Conservation (phyloP, 2,113 vertebrate species). For the Grantiella picta region DNA sequence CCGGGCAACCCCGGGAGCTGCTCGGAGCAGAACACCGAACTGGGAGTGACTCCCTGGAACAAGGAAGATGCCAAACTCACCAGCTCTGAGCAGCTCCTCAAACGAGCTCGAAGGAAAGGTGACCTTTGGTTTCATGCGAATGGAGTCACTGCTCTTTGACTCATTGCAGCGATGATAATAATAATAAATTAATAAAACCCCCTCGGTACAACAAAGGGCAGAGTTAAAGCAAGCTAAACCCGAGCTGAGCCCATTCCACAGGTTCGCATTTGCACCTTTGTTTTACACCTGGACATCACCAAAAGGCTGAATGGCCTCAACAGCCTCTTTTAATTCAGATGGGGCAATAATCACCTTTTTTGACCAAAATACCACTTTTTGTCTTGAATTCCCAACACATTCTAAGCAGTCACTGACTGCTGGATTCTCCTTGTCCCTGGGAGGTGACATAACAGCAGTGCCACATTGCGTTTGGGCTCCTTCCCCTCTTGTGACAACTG, state of each 20-base stretch:
- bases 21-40: not conserved
- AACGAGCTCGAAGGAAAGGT: not conserved
- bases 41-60: not conserved
- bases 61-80: not conserved
- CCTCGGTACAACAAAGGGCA: not conserved
- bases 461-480: not conserved
- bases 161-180: not conserved
- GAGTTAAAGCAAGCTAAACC: not conserved
- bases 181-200: not conserved
- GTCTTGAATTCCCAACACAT: not conserved
- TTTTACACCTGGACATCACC: not conserved
- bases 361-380: not conserved
- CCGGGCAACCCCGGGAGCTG: not conserved
- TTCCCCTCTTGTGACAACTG: not conserved
- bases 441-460: fast-evolving
- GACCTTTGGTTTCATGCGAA: not conserved
- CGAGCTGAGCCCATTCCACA: not conserved
- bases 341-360: fast-evolving
- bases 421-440: not conserved
- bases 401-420: not conserved
- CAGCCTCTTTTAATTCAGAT: not conserved
- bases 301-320: not conserved
- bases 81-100: not conserved
- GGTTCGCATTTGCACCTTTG: not conserved
- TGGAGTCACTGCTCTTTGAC: not conserved